Percentiles rank a stretch among this genome's conserved stretches.
phyloP scores from a whole-genome alignment of 2,888 invertebrate species.

The Calameuta pallipes region DNA sequence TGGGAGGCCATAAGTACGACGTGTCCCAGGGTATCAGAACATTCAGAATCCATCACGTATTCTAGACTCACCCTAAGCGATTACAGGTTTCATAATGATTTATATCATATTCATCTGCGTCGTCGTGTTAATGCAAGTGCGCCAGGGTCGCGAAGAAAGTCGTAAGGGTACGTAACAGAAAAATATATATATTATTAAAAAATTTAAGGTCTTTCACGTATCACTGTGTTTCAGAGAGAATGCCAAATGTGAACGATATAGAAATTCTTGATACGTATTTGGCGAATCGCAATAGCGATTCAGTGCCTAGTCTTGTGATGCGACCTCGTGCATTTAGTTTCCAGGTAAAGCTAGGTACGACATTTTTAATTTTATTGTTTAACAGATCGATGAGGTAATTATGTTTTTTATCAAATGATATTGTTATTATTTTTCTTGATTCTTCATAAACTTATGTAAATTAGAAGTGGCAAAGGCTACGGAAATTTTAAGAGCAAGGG shows the following conservation, averaged over 20 bases:
- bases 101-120: conserved; percentile 67
- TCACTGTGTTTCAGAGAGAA: conserved; percentile 43
- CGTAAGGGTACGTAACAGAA: conserved; percentile 41
- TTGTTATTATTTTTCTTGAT: neutral
- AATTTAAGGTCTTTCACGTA: neutral
- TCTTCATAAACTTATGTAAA: neutral
- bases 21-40: neutral
- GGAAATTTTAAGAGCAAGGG: conserved; percentile 37
- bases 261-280: conserved; percentile 54
- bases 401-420: neutral
- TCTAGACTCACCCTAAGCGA: conserved; percentile 11
- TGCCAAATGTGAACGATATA: conserved; percentile 52
- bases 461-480: conserved; percentile 57
- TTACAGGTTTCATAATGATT: conserved; percentile 64
- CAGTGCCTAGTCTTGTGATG: conserved; percentile 41
- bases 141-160: conserved; percentile 45
- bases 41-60: neutral
- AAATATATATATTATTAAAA: neutral
- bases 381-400: neutral
- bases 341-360: conserved; percentile 55
- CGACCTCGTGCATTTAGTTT: conserved; percentile 52
- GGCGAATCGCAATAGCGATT: conserved; percentile 42
- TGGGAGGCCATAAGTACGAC: conserved; percentile 67
- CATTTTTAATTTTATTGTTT: neutral
- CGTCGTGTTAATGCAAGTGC: conserved; percentile 64